Evolutionary conservation across 2,113 vertebrate species (phyloP).

Genomic region (Anguilla japonica): DNA sequence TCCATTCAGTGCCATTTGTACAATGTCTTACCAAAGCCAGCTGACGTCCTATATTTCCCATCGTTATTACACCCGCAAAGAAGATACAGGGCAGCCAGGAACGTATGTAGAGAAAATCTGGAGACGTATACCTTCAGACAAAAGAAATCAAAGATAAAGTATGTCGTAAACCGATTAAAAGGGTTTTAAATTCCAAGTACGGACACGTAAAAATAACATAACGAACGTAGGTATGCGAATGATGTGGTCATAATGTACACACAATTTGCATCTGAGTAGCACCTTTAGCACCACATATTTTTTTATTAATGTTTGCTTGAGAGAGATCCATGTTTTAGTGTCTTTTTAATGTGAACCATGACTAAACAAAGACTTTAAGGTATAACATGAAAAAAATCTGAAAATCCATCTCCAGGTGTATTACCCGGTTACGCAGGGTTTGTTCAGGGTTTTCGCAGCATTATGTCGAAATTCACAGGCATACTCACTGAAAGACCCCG

Average conservation of each 20-base stretch:
- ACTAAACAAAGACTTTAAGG: not conserved
- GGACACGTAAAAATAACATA: no score
- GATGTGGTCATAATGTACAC: no score
- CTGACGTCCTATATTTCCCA: slow-evolving; percentile 95
- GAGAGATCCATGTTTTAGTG: no score
- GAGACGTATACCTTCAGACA: slow-evolving; percentile 84
- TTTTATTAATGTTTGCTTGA: no score
- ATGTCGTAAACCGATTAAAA: not conserved
- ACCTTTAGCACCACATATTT: no score
- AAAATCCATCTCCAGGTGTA: no score
- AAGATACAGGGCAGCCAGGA: slow-evolving; percentile 98
- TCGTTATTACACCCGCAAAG: slow-evolving; percentile 96
- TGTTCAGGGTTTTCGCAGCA: not conserved
- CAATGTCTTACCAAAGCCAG: slow-evolving; percentile 82
- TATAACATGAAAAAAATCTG: not conserved
- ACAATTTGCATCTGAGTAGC: no score
- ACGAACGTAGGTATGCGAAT: no score
- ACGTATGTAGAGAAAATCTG: slow-evolving; percentile 94
- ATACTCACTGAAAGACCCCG: slow-evolving; percentile 92
- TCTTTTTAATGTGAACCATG: not conserved
- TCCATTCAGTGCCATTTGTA: not conserved
- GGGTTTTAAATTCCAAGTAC: no score
- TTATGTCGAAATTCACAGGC: not conserved
- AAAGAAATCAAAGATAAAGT: not conserved
- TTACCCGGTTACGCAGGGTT: no score